A percentile compares a stretch with the other conserved stretches of the same genome.
Evolutionary conservation across 2,113 vertebrate genomes (phyloP).

Genomic region (Chloebia gouldiae): DNA sequence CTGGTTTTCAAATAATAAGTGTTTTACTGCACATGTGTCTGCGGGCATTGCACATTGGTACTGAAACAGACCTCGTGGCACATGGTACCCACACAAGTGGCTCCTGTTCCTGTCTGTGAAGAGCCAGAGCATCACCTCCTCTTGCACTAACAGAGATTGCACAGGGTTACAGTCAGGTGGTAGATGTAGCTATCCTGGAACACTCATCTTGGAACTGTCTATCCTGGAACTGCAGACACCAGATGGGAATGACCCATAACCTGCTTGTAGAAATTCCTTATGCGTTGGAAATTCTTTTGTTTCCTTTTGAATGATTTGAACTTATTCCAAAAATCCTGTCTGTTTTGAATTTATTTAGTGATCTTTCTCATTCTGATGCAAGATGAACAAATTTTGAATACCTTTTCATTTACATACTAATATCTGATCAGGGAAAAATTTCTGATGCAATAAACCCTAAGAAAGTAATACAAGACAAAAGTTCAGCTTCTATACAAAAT

Average conservation of each 20-base stretch:
- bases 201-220: neutral
- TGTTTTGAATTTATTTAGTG: neutral
- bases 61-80: neutral
- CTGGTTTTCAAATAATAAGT: neutral
- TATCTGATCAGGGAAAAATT: neutral
- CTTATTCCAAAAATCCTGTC: neutral
- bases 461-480: neutral
- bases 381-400: neutral
- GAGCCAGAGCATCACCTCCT: neutral
- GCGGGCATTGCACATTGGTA: fast-evolving
- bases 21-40: neutral
- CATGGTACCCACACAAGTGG: neutral
- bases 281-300: neutral
- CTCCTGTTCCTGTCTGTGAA: neutral
- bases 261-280: neutral
- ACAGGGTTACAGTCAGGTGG: neutral
- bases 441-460: neutral
- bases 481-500: neutral
- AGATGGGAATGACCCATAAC: neutral
- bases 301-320: neutral
- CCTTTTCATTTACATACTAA: neutral
- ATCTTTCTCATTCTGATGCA: neutral
- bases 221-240: neutral
- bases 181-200: neutral
- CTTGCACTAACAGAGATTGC: neutral